phyloP scores from a whole-genome alignment of 2,113 vertebrate genomes.

The Hippocampus abdominalis region DNA sequence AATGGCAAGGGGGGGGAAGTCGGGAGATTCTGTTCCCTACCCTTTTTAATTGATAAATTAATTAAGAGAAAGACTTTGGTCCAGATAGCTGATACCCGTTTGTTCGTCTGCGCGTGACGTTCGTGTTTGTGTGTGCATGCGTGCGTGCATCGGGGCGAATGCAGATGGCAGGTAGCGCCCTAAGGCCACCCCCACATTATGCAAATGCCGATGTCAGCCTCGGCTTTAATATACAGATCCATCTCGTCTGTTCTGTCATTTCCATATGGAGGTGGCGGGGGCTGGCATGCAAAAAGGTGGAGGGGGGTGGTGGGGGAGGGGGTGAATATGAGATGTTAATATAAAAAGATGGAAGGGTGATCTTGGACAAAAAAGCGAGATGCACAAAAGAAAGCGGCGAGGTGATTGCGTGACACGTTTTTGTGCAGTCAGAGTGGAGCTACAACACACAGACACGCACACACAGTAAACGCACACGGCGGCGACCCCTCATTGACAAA shows the following conservation, averaged over 20 bases:
- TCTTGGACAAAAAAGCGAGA: constrained; percentile 41
- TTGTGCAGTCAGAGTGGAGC: constrained; percentile 35
- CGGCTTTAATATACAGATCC: constrained; percentile 99
- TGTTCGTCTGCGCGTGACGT: constrained; percentile 6
- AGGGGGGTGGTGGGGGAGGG: constrained; percentile 6
- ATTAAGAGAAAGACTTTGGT: neutral
- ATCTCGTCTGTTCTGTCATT: constrained; percentile 95
- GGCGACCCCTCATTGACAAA: constrained; percentile 54
- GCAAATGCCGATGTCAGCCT: constrained; percentile 99
- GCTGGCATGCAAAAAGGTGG: constrained; percentile 31
- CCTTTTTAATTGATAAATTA: neutral
- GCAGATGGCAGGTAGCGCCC: constrained; percentile 99
- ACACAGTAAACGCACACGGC: constrained; percentile 4
- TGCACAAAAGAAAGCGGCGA: constrained; percentile 31
- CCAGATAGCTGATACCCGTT: neutral
- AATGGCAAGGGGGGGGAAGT: neutral
- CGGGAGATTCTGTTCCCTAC: neutral
- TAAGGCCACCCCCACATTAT: constrained; percentile 96
- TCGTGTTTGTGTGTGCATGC: constrained; percentile 21
- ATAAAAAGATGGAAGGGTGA: constrained; percentile 18
- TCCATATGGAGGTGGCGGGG: constrained; percentile 81
- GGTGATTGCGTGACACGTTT: constrained; percentile 34
- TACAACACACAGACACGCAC: neutral
- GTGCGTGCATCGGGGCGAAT: constrained; percentile 84
- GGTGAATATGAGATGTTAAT: constrained; percentile 23